Evolutionary conservation across 2,888 invertebrate species (phyloP).

Genomic region (Catocala sponsa): DNA sequence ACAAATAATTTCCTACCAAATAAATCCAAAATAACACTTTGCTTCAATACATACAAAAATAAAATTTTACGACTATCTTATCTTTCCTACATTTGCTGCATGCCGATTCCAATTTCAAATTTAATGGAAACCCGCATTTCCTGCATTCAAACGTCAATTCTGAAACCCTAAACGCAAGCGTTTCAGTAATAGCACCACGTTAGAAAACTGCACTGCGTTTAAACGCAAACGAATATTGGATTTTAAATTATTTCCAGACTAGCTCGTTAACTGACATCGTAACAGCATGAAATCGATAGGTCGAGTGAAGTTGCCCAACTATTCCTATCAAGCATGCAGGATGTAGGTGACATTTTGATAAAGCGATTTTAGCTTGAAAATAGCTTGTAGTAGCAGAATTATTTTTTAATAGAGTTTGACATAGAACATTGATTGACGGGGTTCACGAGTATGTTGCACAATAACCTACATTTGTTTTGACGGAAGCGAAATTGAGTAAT

Average conservation of each 20-base stretch:
- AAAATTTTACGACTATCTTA: neutral
- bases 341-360: slow-evolving; percentile 54
- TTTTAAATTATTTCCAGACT: slow-evolving; percentile 53
- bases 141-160: slow-evolving; percentile 16
- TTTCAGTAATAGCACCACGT: slow-evolving; percentile 24
- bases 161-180: slow-evolving; percentile 32
- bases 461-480: neutral
- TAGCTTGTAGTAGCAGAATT: slow-evolving; percentile 31
- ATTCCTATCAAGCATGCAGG: slow-evolving; percentile 39
- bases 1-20: too few relatives aligned
- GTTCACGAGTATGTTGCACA: slow-evolving; percentile 6
- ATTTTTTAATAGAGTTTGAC: slow-evolving; percentile 41
- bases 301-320: slow-evolving; percentile 40
- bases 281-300: slow-evolving; percentile 49
- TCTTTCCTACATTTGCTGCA: neutral
- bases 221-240: slow-evolving; percentile 50
- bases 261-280: slow-evolving; percentile 49
- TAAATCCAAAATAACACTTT: too few relatives aligned
- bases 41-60: too few relatives aligned
- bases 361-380: slow-evolving; percentile 44
- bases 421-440: slow-evolving; percentile 23
- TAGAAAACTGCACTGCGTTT: slow-evolving; percentile 30
- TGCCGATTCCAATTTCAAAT: slow-evolving; percentile 23
- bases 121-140: slow-evolving; percentile 4
- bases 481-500: neutral